Evolutionary conservation across 1,140 invertebrate genomes (phyloP), one percentile per base, ranked within the genome.

Genomic region (Procambarus virginalis): DNA sequence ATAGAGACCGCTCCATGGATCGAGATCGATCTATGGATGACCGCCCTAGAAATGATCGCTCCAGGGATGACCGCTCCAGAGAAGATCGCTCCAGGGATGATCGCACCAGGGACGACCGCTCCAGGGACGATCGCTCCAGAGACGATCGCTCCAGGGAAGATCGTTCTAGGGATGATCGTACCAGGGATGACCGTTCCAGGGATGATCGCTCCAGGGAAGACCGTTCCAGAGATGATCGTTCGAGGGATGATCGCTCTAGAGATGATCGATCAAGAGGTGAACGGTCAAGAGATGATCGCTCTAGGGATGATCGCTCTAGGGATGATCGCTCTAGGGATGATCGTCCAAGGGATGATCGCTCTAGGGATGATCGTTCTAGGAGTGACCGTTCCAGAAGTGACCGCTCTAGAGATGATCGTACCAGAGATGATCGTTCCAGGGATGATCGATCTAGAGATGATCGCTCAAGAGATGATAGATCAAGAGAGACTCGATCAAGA

Each of bases 211-310:
- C 78, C 12, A 49, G 78, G 55, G 78, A 80, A 22, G 78, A 80
- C 6, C 60, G 82, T 22, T 75, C 82, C 3, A 70, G 82, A 12
- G 82, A 84, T 84, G 84, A 86, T 34, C 73, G 84, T n/a, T 80
- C 84, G 1, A 79, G 84, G n/a, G 76, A 86, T 79, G 84, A 86
- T 49, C 84, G 84, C 2, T 51, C 75, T 84, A 85, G 55, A 58
- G 84, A 75, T 64, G 84, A 68, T 64, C 79, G 79, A 9, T 45
- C 79, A 6, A 55, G 84, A 20, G 84, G 64, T 55, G 85, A 87
- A 17, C 77, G 85, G 12, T 20, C 49, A n/a, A 79, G 85, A 14
- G 76, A 80, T 20, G 82, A 84, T 34, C 82, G 82, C 4, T 58
- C 58, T 17, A 34, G 49, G 1, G 85, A 86, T 22, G 77, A 80